Evolutionary conservation across 2,113 vertebrate genomes (phyloP).

Genomic region (Speoplatyrhinus poulsoni): DNA sequence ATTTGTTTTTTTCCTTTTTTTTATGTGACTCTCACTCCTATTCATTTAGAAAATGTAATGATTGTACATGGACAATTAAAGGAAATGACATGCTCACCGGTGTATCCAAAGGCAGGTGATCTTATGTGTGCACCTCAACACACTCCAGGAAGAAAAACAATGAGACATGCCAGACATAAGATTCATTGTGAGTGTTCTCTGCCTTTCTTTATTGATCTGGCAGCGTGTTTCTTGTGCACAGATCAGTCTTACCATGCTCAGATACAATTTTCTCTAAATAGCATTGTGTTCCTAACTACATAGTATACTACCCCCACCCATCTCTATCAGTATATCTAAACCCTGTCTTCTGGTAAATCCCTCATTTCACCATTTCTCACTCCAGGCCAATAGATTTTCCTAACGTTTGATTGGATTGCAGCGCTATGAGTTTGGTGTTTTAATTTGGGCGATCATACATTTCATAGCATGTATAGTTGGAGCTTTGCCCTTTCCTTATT

Average conservation of each 20-base stretch:
- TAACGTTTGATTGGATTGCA: background rate
- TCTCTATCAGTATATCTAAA: background rate
- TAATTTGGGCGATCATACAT: background rate
- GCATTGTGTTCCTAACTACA: constrained; percentile 33
- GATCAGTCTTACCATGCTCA: constrained; percentile 3
- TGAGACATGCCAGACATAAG: background rate
- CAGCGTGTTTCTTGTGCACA: constrained; percentile 40
- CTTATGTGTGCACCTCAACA: constrained; percentile 33
- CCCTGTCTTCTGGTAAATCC: background rate
- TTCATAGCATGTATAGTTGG: too few relatives aligned
- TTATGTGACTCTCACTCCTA: constrained; percentile 51
- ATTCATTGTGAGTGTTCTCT: background rate
- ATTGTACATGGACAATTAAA: constrained; percentile 68
- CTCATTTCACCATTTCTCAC: background rate
- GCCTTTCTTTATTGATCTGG: constrained; percentile 38
- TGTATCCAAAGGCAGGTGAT: constrained; percentile 44
- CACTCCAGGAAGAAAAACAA: constrained; percentile 2
- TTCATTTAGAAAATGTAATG: constrained; percentile 48
- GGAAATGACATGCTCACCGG: constrained; percentile 51
- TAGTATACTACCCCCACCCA: constrained; percentile 5
- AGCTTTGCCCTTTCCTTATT: too few relatives aligned
- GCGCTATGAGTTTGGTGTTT: background rate
- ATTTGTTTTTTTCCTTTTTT: constrained; percentile 51
- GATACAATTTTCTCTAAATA: constrained; percentile 23
- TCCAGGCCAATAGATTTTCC: background rate